These are phyloP conservation scores for Mus caroli DNA, from an alignment of 2,797 vertebrate species.

Conservation along the genomic window DNA sequence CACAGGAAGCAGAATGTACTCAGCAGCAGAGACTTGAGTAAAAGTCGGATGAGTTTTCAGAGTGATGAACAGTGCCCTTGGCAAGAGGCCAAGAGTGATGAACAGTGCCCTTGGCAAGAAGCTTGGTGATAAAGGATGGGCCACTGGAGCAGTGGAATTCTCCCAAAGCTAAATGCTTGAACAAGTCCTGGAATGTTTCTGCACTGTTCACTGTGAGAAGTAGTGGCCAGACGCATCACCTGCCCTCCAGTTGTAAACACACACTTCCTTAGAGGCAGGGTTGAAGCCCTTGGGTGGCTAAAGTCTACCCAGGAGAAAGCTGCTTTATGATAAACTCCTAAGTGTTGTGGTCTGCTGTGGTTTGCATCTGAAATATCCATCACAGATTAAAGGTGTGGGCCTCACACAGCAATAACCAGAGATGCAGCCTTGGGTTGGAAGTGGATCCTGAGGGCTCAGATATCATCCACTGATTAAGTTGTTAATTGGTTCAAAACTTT, in stretches of 20 bases:
- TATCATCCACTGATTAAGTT: background rate
- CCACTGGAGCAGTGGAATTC: background rate
- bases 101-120: background rate
- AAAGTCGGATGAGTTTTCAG: conserved; percentile 40
- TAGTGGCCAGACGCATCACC: background rate
- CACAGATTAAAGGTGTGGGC: background rate
- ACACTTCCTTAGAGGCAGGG: background rate
- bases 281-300: background rate
- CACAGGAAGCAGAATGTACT: conserved; percentile 28
- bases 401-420: no score
- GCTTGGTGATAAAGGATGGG: background rate
- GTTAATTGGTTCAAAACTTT: background rate
- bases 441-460: background rate
- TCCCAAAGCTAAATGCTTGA: background rate
- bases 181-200: background rate
- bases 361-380: background rate
- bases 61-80: background rate
- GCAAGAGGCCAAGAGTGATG: background rate
- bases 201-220: background rate
- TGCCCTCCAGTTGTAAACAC: background rate
- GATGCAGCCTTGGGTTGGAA: background rate
- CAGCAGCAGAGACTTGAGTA: conserved; percentile 7
- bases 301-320: background rate
- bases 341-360: background rate
- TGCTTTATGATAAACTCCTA: background rate